Evolutionary conservation across 2,797 vertebrate species (phyloP), one percentile per base, ranked within the genome.

Genomic region (Tachyglossus aculeatus): DNA sequence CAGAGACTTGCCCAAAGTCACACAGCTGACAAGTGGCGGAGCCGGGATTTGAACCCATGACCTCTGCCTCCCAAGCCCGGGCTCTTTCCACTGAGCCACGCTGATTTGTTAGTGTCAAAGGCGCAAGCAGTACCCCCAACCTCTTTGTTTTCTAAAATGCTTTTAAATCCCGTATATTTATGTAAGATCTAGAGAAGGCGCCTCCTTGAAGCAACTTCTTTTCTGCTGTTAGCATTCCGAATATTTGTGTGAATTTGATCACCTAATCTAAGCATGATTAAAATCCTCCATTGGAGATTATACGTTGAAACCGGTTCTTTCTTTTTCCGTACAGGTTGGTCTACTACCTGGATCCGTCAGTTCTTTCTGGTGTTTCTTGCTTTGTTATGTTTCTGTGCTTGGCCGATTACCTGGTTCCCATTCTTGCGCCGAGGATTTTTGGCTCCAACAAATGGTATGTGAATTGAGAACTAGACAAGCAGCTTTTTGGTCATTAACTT

Each of bases 351-450:
- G 98, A 99, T 75, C 98, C 98, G 0, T 99, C 97, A 0, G 97
- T 99, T 82, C 95, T 99, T 57, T 99, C 98, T 1, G 97, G 97
- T 0, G 93, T 99, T 50, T 99, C 98, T 85, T 96, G 96, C 83
- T 91, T 93, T 0, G 91, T 98, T 78, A 99, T 99, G 97, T 91
- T 97, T 84, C 90, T 99, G 75, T 98, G 97, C 79, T 86, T 99
- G 93, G 96, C 97, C 13, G 97, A 99, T 89, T 99, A 99, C 74
- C 94, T 99, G 71, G 97, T 99, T 81, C 97, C 97, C 85, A 97
- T 95, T 48, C 94, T 99, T 22, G 97, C 96, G 11, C 96, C 96
- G 67, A 91, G 95, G 61, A 96, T 99, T 81, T 99, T 99, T 70
- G 97, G 98, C 77, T 95, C 96, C 81, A 98, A 97, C 86, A 96